Percentiles rank a stretch among this genome's conserved stretches.
Conservation (phyloP, 1,140 invertebrate species). For the Neomicropteryx cornuta region DNA sequence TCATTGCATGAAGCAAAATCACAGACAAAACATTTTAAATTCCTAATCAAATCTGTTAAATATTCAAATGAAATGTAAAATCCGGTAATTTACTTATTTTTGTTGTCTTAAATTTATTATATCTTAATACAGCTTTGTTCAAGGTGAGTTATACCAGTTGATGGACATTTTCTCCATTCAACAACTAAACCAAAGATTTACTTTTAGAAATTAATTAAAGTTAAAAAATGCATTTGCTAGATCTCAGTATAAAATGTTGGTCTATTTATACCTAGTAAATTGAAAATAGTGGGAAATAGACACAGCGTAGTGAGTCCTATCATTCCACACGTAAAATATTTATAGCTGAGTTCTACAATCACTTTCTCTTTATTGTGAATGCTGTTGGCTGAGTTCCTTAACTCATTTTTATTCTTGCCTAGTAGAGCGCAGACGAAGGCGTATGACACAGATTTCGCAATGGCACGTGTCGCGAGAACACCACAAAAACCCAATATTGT, state of each 20-base stretch:
- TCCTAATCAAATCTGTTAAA: no score
- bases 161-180: no score
- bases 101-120: no score
- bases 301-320: conserved; percentile 68
- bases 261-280: conserved; percentile 62
- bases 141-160: no score
- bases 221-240: conserved; percentile 35
- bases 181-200: no score
- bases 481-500: conserved; percentile 63
- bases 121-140: no score
- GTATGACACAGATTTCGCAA: conserved; percentile 60
- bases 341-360: conserved; percentile 68
- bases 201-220: no score
- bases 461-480: conserved; percentile 51
- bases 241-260: conserved; percentile 79
- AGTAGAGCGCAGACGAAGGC: conserved; percentile 57
- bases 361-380: conserved; percentile 55
- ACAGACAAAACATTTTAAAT: no score
- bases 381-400: conserved; percentile 49
- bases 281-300: conserved; percentile 68
- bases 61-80: no score
- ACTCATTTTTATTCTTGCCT: conserved; percentile 47
- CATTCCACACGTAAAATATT: conserved; percentile 65
- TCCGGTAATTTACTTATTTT: no score
- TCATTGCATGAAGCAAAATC: no score